Conservation (phyloP, 1,140 invertebrate species). For the Drosophila rhopaloa region DNA sequence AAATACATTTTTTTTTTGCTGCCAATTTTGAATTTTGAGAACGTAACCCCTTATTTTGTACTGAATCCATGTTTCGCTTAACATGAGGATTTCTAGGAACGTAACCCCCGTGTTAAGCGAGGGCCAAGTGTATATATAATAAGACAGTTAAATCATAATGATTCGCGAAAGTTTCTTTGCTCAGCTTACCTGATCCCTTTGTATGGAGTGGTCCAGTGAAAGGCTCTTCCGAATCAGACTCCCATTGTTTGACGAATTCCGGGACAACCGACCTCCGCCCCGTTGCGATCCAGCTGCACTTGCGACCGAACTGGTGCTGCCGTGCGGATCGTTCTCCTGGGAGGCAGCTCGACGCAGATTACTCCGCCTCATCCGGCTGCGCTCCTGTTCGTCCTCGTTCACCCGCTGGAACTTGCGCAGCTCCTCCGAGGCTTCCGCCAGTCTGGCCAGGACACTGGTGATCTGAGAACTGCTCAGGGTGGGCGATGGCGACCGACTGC, state of each 20-base stretch:
- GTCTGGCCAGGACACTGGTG: slow-evolving; percentile 73
- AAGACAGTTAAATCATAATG: too few species aligned
- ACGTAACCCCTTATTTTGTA: too few species aligned
- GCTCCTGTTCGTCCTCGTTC: slow-evolving; percentile 85
- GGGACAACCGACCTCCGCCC: slow-evolving; percentile 80
- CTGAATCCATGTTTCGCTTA: too few species aligned
- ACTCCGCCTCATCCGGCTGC: slow-evolving; percentile 83
- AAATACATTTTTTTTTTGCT: too few species aligned
- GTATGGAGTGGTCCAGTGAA: slow-evolving; percentile 90
- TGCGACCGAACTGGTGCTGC: slow-evolving; percentile 76
- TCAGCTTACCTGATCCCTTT: slow-evolving; percentile 73
- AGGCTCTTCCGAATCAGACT: slow-evolving; percentile 90
- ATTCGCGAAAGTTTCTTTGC: too few species aligned
- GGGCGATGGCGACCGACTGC: slow-evolving; percentile 81
- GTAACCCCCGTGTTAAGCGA: too few species aligned
- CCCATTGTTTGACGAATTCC: slow-evolving; percentile 85
- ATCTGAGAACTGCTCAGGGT: slow-evolving; percentile 77
- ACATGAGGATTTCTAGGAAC: too few species aligned
- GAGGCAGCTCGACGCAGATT: slow-evolving; percentile 85
- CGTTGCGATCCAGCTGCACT: slow-evolving; percentile 77
- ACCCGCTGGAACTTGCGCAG: slow-evolving; percentile 85
- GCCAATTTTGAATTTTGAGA: too few species aligned
- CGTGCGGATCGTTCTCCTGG: slow-evolving; percentile 84
- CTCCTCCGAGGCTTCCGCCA: slow-evolving; percentile 86
- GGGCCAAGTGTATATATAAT: too few species aligned